phyloP scores from a whole-genome alignment of 2,113 vertebrate genomes.

The Chaetodon auriga region DNA sequence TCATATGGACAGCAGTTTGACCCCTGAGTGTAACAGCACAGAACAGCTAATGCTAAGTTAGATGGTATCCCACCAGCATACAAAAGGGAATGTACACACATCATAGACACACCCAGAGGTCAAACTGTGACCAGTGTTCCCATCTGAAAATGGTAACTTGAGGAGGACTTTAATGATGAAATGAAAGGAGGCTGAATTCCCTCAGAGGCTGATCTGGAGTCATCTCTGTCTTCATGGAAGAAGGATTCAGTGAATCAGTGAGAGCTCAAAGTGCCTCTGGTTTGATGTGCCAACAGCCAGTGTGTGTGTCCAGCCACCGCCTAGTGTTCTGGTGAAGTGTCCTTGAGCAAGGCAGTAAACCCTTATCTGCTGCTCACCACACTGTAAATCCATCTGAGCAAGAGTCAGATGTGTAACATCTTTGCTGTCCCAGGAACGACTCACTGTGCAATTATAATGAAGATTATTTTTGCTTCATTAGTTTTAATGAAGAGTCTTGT shows the following conservation, averaged over 20 bases:
- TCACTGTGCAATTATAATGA: neutral
- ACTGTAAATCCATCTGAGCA: neutral
- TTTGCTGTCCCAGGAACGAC: neutral
- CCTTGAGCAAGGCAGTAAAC: neutral
- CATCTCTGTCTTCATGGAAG: neutral
- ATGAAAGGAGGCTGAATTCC: neutral
- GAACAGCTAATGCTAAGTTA: neutral
- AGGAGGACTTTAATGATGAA: neutral
- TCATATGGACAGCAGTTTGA: neutral
- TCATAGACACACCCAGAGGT: neutral
- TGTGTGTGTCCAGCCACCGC: neutral
- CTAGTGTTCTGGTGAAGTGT: neutral
- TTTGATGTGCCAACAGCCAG: neutral
- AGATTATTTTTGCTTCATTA: constrained; percentile 12
- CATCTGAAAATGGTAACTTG: no score
- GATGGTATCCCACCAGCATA: neutral
- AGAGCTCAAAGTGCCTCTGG: neutral
- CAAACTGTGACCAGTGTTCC: neutral
- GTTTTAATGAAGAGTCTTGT: neutral
- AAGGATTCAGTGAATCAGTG: neutral
- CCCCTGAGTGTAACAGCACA: neutral
- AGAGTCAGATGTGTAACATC: neutral
- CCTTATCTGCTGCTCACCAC: neutral
- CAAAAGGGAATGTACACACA: neutral
- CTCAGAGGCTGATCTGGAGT: neutral